Evolutionary conservation across 2,888 invertebrate species (phyloP).

Genomic region (Callimorpha dominula): DNA sequence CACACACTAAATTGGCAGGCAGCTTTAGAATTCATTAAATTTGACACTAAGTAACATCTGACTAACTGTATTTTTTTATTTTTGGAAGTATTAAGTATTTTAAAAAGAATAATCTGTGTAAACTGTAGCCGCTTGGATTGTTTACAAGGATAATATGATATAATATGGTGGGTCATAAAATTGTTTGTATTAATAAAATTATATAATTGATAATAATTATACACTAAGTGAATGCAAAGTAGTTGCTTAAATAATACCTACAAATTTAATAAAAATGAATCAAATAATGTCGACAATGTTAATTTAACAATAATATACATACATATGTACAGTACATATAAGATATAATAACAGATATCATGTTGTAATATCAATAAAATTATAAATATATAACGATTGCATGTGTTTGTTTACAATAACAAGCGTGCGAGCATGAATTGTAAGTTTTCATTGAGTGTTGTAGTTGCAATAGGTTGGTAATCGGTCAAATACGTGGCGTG

Average conservation of each 20-base stretch:
- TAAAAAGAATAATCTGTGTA: not conserved
- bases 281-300: not conserved
- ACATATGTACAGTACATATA: not conserved
- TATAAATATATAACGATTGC: conserved; percentile 4
- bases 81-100: conserved; percentile 21
- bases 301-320: not conserved
- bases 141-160: not conserved
- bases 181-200: not conserved
- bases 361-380: not conserved
- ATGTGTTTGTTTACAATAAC: conserved; percentile 46
- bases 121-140: not conserved
- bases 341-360: not conserved
- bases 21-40: conserved; percentile 63
- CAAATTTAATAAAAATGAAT: not conserved
- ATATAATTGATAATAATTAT: not conserved
- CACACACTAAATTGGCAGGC: conserved; percentile 68
- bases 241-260: not conserved
- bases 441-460: conserved; percentile 69
- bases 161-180: not conserved
- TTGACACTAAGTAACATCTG: conserved; percentile 51
- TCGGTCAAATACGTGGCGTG: conserved; percentile 71
- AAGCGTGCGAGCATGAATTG: conserved; percentile 64
- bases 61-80: conserved; percentile 48
- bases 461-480: conserved; percentile 68
- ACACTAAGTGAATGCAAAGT: not conserved